A percentile compares a stretch with the other conserved stretches of the same genome.
phyloP scores from a whole-genome alignment of 2,888 invertebrate genomes.

The Ptychoptera contaminata region DNA sequence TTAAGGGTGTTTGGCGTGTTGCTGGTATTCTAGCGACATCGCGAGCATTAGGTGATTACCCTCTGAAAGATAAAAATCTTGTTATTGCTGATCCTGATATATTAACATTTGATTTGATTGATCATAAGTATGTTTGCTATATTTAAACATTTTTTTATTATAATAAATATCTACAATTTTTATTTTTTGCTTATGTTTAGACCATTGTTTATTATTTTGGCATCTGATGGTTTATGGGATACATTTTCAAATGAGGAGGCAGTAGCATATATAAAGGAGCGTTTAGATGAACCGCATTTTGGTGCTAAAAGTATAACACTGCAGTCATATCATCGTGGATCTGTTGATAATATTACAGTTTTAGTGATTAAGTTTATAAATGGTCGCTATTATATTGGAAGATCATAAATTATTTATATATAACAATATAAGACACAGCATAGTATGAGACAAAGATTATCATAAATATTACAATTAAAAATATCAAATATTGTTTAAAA shows the following conservation, averaged over 20 bases:
- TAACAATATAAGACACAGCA: too few relatives aligned
- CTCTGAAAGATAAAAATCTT: constrained; percentile 81
- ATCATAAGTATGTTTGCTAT: constrained; percentile 42
- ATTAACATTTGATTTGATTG: constrained; percentile 72
- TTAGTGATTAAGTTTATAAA: constrained; percentile 71
- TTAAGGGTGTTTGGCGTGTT: constrained; percentile 92
- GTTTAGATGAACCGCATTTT: constrained; percentile 69
- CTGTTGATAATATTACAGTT: constrained; percentile 90
- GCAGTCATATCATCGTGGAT: constrained; percentile 83
- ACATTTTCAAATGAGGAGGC: constrained; percentile 92
- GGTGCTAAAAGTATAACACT: constrained; percentile 84
- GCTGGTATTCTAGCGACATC: constrained; percentile 91
- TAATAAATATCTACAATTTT: too few relatives aligned
- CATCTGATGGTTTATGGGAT: constrained; percentile 95
- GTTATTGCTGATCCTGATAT: constrained; percentile 95
- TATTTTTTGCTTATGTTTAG: constrained; percentile 13
- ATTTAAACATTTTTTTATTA: neutral
- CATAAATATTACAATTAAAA: too few relatives aligned
- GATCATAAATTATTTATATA: too few relatives aligned
- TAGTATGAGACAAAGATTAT: too few relatives aligned
- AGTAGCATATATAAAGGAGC: constrained; percentile 70
- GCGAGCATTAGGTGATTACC: constrained; percentile 88
- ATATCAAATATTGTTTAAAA: too few relatives aligned
- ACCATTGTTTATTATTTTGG: constrained; percentile 80
- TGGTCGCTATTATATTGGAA: constrained; percentile 24